Evolutionary conservation across 2,888 invertebrate species (phyloP).

Genomic region (Trachelus iudaicus): DNA sequence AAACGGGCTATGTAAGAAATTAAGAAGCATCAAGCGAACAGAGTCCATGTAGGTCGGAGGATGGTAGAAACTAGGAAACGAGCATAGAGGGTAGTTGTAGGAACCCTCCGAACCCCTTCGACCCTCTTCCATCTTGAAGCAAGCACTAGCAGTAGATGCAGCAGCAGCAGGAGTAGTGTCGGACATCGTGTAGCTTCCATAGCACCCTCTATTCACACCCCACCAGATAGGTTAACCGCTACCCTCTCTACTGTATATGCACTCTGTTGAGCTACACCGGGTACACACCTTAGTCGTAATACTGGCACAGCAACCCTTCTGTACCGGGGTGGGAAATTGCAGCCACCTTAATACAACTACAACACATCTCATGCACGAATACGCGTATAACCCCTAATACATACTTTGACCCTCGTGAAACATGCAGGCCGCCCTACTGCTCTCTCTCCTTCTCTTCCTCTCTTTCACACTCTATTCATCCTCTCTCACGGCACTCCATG

Average conservation of each 20-base stretch:
- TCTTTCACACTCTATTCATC: too few species aligned
- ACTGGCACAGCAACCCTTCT: constrained; percentile 26
- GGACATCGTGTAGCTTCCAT: constrained; percentile 49
- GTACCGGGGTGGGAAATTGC: constrained; percentile 45
- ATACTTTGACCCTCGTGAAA: constrained; percentile 17
- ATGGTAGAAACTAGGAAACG: too few species aligned
- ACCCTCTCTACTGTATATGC: constrained; percentile 19
- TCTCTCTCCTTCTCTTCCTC: not conserved
- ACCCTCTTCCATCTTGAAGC: constrained; percentile 32
- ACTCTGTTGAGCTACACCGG: constrained; percentile 16
- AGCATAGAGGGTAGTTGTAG: constrained; percentile 27
- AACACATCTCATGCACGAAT: not conserved
- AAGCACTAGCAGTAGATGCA: too few species aligned
- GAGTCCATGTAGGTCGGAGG: too few species aligned
- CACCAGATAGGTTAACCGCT: constrained; percentile 53
- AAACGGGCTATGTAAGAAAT: too few species aligned
- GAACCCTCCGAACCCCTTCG: constrained; percentile 24
- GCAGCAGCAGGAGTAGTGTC: constrained; percentile 27
- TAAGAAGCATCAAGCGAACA: too few species aligned
- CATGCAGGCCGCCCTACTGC: constrained; percentile 24
- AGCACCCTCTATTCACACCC: constrained; percentile 54
- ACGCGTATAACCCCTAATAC: not conserved
- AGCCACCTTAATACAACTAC: constrained; percentile 20
- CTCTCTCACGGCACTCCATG: too few species aligned
- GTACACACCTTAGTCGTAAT: constrained; percentile 13